Percentiles rank a stretch among this genome's conserved stretches.
Conservation (phyloP, 1,140 invertebrate genomes). For the Saxidomus purpurata region DNA sequence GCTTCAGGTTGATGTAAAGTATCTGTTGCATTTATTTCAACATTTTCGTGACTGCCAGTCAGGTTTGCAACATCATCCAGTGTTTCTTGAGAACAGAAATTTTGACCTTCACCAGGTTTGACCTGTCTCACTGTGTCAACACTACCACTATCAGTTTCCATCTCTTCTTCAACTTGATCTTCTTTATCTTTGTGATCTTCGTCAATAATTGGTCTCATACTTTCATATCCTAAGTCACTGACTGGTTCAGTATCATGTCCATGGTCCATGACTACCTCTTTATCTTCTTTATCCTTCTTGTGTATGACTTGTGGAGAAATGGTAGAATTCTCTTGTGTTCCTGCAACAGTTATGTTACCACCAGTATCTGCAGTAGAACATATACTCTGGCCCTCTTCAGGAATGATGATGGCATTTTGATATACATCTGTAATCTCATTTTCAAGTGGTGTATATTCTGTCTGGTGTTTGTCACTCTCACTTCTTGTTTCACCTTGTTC, state of each 20-base stretch:
- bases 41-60: constrained; percentile 19
- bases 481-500: not conserved
- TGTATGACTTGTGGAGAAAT: not conserved
- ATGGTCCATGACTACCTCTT: not conserved
- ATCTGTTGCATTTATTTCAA: not conserved
- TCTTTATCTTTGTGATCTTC: not conserved
- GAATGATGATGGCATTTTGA: constrained; percentile 1
- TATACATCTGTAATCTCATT: constrained; percentile 14
- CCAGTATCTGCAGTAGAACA: constrained; percentile 18
- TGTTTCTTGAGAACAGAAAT: constrained; percentile 53
- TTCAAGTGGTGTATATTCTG: not conserved
- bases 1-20: not conserved
- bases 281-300: not conserved
- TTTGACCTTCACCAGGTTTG: constrained; percentile 5
- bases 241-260: not conserved
- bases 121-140: constrained; percentile 38
- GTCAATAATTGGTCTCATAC: not conserved
- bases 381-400: constrained; percentile 30
- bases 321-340: not conserved
- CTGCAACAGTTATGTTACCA: constrained; percentile 3
- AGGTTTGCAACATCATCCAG: constrained; percentile 38
- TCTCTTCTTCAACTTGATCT: constrained; percentile 34
- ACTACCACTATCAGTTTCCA: constrained; percentile 55
- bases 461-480: not conserved
- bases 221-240: constrained; percentile 1